Conservation (phyloP, 2,797 vertebrate genomes). For the Xenentodon cancila region DNA sequence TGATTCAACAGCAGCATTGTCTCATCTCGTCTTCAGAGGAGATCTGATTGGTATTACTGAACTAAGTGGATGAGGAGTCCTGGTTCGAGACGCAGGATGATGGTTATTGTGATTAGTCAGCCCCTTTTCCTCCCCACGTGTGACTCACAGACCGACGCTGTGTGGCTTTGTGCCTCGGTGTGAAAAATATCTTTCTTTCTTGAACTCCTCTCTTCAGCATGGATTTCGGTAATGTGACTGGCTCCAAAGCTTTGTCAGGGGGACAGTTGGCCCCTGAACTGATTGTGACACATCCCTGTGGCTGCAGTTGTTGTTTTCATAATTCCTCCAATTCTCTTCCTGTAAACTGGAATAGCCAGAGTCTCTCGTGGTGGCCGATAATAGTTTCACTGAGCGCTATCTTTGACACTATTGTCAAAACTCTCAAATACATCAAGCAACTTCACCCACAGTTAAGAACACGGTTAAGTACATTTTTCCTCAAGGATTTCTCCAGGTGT, state of each 20-base stretch:
- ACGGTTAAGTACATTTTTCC: neutral
- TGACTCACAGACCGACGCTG: constrained; percentile 62
- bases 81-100: constrained; percentile 67
- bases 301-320: constrained; percentile 64
- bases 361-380: constrained; percentile 24
- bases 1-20: constrained; percentile 60
- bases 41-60: constrained; percentile 47
- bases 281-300: constrained; percentile 72
- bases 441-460: neutral
- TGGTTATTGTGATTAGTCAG: constrained; percentile 78
- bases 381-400: neutral
- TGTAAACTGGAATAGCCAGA: constrained; percentile 35
- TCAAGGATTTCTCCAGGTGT: neutral
- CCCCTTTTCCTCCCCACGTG: constrained; percentile 65
- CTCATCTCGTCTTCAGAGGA: constrained; percentile 54
- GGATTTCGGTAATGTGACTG: constrained; percentile 73
- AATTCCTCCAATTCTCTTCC: constrained; percentile 33
- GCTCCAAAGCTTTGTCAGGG: constrained; percentile 61
- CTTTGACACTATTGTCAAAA: constrained; percentile 8
- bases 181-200: constrained; percentile 68
- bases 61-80: constrained; percentile 40
- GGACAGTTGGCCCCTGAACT: constrained; percentile 58
- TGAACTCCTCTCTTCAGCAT: constrained; percentile 37
- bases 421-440: constrained; percentile 14
- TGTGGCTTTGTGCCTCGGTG: constrained; percentile 67